A percentile compares a stretch with the other conserved stretches of the same genome.
These are phyloP conservation scores for Zoanthus sansibaricus DNA, from an alignment of 92 coral and sea anemone species.

Conservation along the genomic window DNA sequence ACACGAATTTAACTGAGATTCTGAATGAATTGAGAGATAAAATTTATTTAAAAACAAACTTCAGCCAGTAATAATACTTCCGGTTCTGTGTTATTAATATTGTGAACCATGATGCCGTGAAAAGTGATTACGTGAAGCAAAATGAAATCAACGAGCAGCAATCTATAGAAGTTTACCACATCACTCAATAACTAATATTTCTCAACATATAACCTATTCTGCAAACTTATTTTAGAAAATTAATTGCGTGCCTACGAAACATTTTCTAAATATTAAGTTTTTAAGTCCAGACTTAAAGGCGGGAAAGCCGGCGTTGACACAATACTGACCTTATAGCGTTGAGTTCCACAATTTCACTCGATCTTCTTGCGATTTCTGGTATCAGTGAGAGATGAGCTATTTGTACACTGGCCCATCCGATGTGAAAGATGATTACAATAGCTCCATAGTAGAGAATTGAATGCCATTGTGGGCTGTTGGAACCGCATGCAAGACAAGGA, in stretches of 20 bases:
- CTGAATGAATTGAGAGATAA: not conserved
- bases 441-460: slow-evolving; percentile 66
- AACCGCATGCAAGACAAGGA: slow-evolving; percentile 69
- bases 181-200: too few species aligned
- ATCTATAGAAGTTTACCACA: too few species aligned
- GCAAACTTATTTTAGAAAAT: too few species aligned
- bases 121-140: too few species aligned
- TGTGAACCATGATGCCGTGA: not conserved
- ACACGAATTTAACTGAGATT: not conserved
- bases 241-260: too few species aligned
- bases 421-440: slow-evolving; percentile 66
- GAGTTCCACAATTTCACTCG: slow-evolving; percentile 70
- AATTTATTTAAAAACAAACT: not conserved
- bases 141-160: too few species aligned
- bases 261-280: too few species aligned
- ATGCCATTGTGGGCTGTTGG: slow-evolving; percentile 61
- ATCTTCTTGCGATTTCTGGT: slow-evolving; percentile 72
- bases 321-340: slow-evolving; percentile 74
- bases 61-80: not conserved
- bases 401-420: slow-evolving; percentile 80
- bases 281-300: not conserved
- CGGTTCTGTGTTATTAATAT: slow-evolving; percentile 3
- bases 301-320: not conserved
- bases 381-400: slow-evolving; percentile 76
- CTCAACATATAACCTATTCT: too few species aligned